Base-by-base conservation (phyloP, 2,113 vertebrate species). In the Numenius arquata region DNA sequence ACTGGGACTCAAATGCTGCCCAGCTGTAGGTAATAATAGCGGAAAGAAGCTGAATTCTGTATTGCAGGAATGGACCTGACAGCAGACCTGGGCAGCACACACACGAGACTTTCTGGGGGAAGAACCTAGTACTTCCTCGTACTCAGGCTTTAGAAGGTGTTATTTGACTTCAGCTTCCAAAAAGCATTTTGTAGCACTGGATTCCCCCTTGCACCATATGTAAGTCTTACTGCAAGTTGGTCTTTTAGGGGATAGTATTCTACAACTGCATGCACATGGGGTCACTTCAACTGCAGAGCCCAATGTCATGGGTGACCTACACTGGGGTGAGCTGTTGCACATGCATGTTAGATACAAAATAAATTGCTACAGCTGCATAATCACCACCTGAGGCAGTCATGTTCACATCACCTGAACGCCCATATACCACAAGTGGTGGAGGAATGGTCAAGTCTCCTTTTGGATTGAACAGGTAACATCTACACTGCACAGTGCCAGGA, bases 91-190 rank as follows among this genome's bases (percentile, higher is more conserved):
- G 29, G 22, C 50, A 68, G 34, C 11, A 50, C 29, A 50, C 26
- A 47, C 34, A 32, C 0, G 0, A 67, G 32, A 18, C 4, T 75
- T 72, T 72, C 40, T 68, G 15, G 19, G 29, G 15, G 8, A 75
- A 92, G 15, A 67, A 41, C 13, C 2, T 47, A 10, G 6, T 36
- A 2, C 23, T 74, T 80, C 32, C 48, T 26, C 11, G 52, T n/a
- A 12, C 23, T 47, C 18, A 7, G 34, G n/a, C 12, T 93, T 38
- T 85, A 41, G 56, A 66, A 90, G 8, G 4, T 76, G 43, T 26
- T 52, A 56, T 21, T 21, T 52, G 13, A 85, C 63, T 76, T 86
- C 8, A 77, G 15, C 50, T 92, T 86, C 45, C 8, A 11, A 75
- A 78, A 79, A 74, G 1, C 6, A 7, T 34, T 23, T 70, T 73